Base-by-base conservation (phyloP, 2,113 vertebrate genomes). In the Tenrec ecaudatus region DNA sequence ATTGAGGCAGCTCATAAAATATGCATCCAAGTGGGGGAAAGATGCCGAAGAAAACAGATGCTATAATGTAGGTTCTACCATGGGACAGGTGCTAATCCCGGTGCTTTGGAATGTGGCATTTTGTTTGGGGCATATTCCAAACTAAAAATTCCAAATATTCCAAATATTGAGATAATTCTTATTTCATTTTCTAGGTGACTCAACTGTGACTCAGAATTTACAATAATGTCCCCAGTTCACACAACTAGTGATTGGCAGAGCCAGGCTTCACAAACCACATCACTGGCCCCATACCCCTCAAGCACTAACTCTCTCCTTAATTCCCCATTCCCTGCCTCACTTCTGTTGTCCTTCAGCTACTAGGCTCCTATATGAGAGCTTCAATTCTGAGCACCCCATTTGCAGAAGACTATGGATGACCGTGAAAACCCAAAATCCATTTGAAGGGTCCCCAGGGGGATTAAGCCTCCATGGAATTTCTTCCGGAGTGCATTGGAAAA, bases 151-250 rank as follows among this genome's bases (percentile, higher is more conserved):
- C 2, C n/a, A n/a, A n/a, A n/a, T n/a, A n/a, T n/a, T n/a, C 57
- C 23, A 69, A 53, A 47, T 27, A 82, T 33, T 73, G 79, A 85
- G 27, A 86, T 19, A 17, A 85, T 75, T 82, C 33, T 62, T 53
- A 75, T 92, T 89, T 85, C 17, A 89, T 66, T 92, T 85, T 68
- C 58, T n/a, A 92, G 83, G n/a, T 83, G 36, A 93, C 27, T 82
- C 1, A 19, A 20, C 23, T 43, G 31, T 71, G 89, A 87, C 2
- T 82, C 23, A 23, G 62, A 82, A 77, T 71, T 82, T 62, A 62
- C 87, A 82, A 29, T 29, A 53, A 33, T 92, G 53, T 87, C 53
- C 69, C 36, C 14, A 47, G 15, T 80, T 78, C 66, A 31, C 0
- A 0, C 19, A 64, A 17, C n/a, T n/a, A 36, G 43, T 38, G 40